Conservation (phyloP, 2,113 vertebrate genomes). For the Pyxicephalus adspersus region DNA sequence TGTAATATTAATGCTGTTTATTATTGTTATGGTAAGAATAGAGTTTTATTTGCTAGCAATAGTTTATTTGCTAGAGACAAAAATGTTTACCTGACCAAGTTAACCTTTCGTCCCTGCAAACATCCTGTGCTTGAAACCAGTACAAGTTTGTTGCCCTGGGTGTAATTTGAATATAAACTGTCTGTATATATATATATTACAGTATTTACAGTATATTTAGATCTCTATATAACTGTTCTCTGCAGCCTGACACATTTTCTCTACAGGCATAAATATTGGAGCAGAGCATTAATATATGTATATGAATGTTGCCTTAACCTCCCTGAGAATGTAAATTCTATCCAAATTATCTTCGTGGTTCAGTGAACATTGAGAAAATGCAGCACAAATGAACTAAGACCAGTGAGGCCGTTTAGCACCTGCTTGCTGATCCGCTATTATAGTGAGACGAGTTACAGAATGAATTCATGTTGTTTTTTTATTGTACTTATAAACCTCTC, state of each 20-base stretch:
- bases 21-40: no score
- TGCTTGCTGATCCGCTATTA: constrained; percentile 34
- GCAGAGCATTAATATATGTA: constrained; percentile 31
- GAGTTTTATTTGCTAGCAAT: no score
- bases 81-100: no score
- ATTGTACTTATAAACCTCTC: background rate
- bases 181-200: no score
- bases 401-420: constrained; percentile 8
- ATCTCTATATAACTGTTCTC: constrained; percentile 17
- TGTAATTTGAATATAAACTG: no score
- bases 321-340: constrained; percentile 43
- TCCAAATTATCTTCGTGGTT: constrained; percentile 40
- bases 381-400: constrained; percentile 34
- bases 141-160: no score
- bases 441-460: background rate
- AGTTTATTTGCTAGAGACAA: no score
- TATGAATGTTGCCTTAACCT: constrained; percentile 20
- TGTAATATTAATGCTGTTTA: no score
- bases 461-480: background rate
- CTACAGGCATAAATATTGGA: constrained; percentile 32
- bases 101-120: no score
- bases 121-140: no score
- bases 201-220: no score
- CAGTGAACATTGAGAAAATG: constrained; percentile 14
- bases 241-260: constrained; percentile 21